Percentiles rank a stretch among this genome's conserved stretches.
These are phyloP conservation scores for Phyllotis vaccarum DNA, from an alignment of 2,797 vertebrate species.

Conservation along the genomic window DNA sequence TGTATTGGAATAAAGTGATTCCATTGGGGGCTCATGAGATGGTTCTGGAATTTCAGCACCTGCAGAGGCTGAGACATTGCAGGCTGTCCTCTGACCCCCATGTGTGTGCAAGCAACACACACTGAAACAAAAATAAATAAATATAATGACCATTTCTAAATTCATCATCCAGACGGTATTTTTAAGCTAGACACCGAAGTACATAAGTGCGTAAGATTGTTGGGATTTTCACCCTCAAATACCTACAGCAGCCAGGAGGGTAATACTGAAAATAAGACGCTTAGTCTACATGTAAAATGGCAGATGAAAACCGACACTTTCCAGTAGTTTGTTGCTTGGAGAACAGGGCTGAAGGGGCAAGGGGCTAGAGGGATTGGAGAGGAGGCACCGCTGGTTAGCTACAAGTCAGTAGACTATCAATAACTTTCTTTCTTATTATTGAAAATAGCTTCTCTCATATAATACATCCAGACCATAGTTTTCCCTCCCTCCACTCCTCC, in stretches of 20 bases:
- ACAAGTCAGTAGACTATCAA: not conserved
- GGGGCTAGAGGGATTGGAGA: not conserved
- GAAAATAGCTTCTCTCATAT: not conserved
- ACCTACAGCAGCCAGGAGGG: not conserved
- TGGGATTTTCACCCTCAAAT: not conserved
- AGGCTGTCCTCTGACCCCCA: not conserved
- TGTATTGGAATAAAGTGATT: conserved; percentile 16
- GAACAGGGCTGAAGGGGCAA: not conserved
- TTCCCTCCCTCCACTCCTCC: no score
- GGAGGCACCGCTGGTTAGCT: not conserved
- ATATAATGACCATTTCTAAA: not conserved
- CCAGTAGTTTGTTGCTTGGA: not conserved
- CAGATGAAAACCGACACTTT: conserved; percentile 14
- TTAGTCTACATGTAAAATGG: not conserved
- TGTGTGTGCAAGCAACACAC: no score
- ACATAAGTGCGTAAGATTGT: not conserved
- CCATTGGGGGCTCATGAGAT: not conserved
- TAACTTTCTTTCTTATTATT: not conserved
- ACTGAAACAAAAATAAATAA: not conserved
- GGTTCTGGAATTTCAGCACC: not conserved
- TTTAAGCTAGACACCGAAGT: conserved; percentile 41
- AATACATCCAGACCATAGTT: not conserved
- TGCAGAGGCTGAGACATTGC: not conserved
- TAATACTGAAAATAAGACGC: conserved; percentile 23
- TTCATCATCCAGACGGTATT: not conserved